Base-by-base conservation (phyloP, 2,888 invertebrate genomes). In the Embidobia sp. region DNA sequence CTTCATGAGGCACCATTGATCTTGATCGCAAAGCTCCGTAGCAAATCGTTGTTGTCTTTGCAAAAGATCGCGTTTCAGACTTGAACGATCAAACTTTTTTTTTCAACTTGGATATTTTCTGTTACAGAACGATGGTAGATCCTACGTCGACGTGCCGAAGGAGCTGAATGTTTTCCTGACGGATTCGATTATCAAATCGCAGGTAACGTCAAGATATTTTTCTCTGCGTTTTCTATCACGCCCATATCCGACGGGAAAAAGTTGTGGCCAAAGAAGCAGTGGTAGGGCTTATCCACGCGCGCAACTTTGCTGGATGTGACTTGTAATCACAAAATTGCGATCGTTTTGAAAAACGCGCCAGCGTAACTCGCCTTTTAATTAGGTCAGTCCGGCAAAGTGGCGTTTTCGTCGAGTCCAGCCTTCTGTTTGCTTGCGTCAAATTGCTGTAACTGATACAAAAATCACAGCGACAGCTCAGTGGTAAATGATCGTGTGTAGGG, bases 121-220 rank as follows among this genome's bases (percentile, higher is more conserved):
- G 18, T 75, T 75, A 3, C 67, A 72, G 77, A 48, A n/a, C 33
- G 10, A 53, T 61, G 77, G 48, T 63, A 46, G 46, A 53, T 49
- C n/a, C n/a, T n/a, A n/a, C n/a, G n/a, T 49, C 42, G 10, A 48
- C 10, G 29, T 42, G 16, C 63, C 22, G 46, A 48, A 69, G 48
- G 19, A 67, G 61, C 67, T 72, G 61, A 77, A 59, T 16, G 22
- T 48, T 53, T 42, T 40, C 49, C 19, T 27, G 48, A 53, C 35
- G 53, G 55, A 46, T 51, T 55, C 49, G 59, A 63, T 67, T 77
- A 77, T 67, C 63, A 67, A 61, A 72, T 49, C 26, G 7, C 55
- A 77, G 77, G 77, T 77, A 67, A 77, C 18, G 18, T 10, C 15
- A 7, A 2, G 42, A 11, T 22, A 48, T 48, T 67, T 61, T 37